Conservation (phyloP, 1,140 invertebrate species). For the Sipha flava region DNA sequence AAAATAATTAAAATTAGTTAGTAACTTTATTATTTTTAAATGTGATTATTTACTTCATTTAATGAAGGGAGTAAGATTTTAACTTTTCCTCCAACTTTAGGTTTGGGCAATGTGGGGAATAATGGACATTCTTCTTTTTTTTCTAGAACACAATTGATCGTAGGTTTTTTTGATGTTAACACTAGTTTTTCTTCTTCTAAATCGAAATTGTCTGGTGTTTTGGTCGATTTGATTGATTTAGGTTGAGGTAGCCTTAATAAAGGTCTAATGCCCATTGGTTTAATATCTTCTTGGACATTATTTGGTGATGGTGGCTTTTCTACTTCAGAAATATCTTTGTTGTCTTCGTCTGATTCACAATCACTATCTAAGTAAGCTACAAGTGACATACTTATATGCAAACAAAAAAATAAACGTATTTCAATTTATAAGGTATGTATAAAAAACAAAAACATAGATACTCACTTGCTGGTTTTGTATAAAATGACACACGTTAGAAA, state of each 20-base stretch:
- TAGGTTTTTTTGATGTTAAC: background rate
- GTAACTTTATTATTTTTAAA: background rate
- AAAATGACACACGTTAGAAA: too few relatives aligned
- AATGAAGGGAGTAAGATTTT: conserved; percentile 34
- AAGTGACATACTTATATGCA: conserved; percentile 19
- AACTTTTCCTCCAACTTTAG: conserved; percentile 23
- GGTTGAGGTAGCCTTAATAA: background rate
- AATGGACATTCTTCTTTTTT: background rate
- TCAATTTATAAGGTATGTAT: too few relatives aligned
- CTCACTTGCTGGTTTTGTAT: too few relatives aligned
- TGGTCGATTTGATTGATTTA: background rate
- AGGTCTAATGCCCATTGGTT: background rate
- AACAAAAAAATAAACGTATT: too few relatives aligned
- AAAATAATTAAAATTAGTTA: background rate
- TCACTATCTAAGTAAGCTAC: conserved; percentile 10
- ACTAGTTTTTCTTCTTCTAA: background rate
- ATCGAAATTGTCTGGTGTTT: background rate
- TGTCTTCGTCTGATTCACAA: background rate
- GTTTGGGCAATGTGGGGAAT: background rate
- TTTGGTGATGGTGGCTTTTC: background rate
- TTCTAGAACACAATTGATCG: background rate
- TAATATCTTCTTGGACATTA: background rate
- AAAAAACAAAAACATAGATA: too few relatives aligned
- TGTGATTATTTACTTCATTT: conserved; percentile 6
- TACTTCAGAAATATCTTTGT: background rate